Percentiles rank a stretch among this genome's conserved stretches.
Evolutionary conservation across 1,140 invertebrate genomes (phyloP).

Genomic region (Halesus radiatus): DNA sequence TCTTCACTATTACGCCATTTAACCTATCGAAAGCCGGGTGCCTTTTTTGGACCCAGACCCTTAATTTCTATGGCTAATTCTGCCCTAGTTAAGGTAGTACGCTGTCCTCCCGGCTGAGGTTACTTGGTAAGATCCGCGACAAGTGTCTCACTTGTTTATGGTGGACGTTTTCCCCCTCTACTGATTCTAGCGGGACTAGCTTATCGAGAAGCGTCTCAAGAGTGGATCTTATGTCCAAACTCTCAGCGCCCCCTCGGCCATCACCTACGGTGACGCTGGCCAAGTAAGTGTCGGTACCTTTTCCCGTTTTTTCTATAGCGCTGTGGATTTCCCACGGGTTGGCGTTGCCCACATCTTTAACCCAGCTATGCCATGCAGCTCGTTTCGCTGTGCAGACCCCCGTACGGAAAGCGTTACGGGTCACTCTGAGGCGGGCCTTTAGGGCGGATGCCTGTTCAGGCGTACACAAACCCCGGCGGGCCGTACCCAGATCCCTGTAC

Average conservation of each 20-base stretch:
- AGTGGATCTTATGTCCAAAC: background rate
- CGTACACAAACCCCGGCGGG: background rate
- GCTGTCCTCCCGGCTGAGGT: too few species aligned
- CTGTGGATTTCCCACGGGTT: background rate
- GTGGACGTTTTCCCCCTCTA: background rate
- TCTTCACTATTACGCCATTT: background rate
- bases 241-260: background rate
- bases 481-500: background rate
- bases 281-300: background rate
- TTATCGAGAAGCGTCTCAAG: background rate
- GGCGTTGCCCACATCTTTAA: background rate
- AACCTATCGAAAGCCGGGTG: background rate
- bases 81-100: background rate
- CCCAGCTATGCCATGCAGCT: background rate
- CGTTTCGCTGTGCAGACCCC: background rate
- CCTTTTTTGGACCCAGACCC: background rate
- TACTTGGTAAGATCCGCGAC: background rate
- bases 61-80: background rate
- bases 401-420: background rate
- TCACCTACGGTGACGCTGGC: background rate
- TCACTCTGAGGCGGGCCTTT: background rate
- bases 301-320: background rate
- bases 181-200: background rate
- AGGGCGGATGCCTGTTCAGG: background rate
- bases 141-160: background rate